Evolutionary conservation across 2,797 vertebrate species (phyloP), one percentile per base, ranked within the genome.

Genomic region (Danionella dracula): DNA sequence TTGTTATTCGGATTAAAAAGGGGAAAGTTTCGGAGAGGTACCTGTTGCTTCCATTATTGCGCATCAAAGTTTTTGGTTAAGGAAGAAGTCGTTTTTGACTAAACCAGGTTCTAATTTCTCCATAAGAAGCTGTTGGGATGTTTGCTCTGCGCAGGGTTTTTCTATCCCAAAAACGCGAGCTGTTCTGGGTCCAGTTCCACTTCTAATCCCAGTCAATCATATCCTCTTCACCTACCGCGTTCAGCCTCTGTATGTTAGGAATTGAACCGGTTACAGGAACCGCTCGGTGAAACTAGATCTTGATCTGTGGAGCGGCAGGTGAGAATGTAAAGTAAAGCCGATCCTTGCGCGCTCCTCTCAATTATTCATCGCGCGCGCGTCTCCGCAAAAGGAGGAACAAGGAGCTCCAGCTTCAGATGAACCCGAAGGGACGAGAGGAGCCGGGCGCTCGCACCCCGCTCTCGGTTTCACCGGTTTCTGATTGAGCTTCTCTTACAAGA

Each of bases 211-310:
- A 35, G n/a, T 5, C 23, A 16, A 44, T 64, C 29, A 17, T 44
- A 12, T 9, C 10, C 7, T 37, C 45, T 27, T 19, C 20, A 38
- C 13, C 51, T 44, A 19, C 5, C 27, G 4, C 1, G 21, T 17
- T 6, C 10, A 37, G 31, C 13, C 7, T 56, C 44, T 16, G n/a
- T 21, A 29, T 44, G 19, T 15, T 15, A 10, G 8, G 15, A 8
- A 48, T 40, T 49, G 57, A 31, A 34, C 44, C 8, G 72, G 77
- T 79, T 70, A 49, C 58, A 71, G 76, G 78, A 84, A 79, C 77
- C 75, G 44, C 54, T 82, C 49, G 71, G 79, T 82, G 86, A 75
- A 85, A 89, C 77, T 61, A 74, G 85, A 89, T 76, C 80, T 55
- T 17, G 42, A 60, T 20, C 50, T 55, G 21, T n/a, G 31, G 53